phyloP scores from a whole-genome alignment of 2,797 vertebrate genomes.

The Lycodopsis pacificus region DNA sequence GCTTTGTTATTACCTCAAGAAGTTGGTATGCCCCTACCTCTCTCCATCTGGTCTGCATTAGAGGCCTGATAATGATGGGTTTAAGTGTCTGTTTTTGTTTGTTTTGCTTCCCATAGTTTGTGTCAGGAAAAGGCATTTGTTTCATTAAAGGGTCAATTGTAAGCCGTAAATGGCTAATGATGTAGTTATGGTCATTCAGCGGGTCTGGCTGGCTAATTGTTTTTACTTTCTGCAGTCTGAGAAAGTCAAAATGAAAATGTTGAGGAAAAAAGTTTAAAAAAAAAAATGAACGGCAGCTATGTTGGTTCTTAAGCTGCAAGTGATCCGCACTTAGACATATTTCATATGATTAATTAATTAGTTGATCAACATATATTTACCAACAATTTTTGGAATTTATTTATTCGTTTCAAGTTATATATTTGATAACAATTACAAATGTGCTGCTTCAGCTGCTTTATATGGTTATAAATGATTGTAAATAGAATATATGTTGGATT shows the following conservation, averaged over 20 bases:
- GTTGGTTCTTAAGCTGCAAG: slow-evolving; percentile 10
- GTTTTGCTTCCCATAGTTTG: slow-evolving; percentile 84
- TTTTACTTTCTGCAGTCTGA: slow-evolving; percentile 70
- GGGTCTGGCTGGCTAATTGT: slow-evolving; percentile 42
- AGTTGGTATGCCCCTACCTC: slow-evolving; percentile 88
- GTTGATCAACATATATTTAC: neutral
- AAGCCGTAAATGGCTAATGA: slow-evolving; percentile 76
- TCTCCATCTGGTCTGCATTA: slow-evolving; percentile 94
- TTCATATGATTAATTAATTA: slow-evolving; percentile 10
- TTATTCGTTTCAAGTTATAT: neutral
- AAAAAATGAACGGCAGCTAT: slow-evolving; percentile 11
- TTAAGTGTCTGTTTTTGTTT: slow-evolving; percentile 89
- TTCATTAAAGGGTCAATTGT: slow-evolving; percentile 84
- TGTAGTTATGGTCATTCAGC: slow-evolving; percentile 67
- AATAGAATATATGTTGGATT: neutral
- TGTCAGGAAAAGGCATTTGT: slow-evolving; percentile 86
- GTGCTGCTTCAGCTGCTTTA: neutral
- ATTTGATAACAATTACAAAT: neutral
- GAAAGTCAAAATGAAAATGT: slow-evolving; percentile 34
- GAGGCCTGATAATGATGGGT: slow-evolving; percentile 88
- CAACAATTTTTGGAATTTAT: neutral
- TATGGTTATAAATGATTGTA: neutral
- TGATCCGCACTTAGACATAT: slow-evolving; percentile 11
- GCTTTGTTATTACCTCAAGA: slow-evolving; percentile 90
- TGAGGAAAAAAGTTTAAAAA: slow-evolving; percentile 15